These are phyloP conservation scores for Pipa parva DNA, from an alignment of 2,113 vertebrate species.

Conservation along the genomic window DNA sequence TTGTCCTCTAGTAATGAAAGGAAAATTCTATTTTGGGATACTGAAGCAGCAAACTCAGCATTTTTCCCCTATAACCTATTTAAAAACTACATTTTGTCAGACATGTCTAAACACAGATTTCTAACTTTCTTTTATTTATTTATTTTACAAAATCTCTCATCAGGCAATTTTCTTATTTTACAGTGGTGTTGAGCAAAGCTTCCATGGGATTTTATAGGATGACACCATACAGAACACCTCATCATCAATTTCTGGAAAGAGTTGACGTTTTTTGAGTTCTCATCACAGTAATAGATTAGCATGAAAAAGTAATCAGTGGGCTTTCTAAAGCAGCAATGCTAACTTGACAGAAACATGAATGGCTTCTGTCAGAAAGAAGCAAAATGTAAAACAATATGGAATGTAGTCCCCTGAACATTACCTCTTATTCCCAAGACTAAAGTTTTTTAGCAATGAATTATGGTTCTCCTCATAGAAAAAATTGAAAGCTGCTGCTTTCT, in stretches of 20 bases:
- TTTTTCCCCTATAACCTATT: neutral
- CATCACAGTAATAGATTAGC: neutral
- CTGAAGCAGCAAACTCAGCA: neutral
- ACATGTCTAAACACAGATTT: no score
- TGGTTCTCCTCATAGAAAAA: no score
- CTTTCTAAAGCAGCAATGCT: neutral
- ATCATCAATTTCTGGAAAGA: neutral
- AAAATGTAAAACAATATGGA: constrained; percentile 10
- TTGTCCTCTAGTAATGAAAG: neutral
- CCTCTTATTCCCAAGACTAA: constrained; percentile 3
- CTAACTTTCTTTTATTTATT: neutral
- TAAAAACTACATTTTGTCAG: neutral
- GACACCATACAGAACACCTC: constrained; percentile 9
- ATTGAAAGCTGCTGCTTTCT: no score
- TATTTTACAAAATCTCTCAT: neutral
- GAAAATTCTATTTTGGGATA: neutral
- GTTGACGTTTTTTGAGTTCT: neutral
- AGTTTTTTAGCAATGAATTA: neutral
- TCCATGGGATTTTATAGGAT: neutral
- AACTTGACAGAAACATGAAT: neutral
- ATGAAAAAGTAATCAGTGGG: neutral
- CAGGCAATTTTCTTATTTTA: neutral
- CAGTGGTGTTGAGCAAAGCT: constrained; percentile 1
- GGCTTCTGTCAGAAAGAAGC: neutral
- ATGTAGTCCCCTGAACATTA: neutral